Evolutionary conservation across 2,113 vertebrate species (phyloP).

Genomic region (Circaetus cinerascens): DNA sequence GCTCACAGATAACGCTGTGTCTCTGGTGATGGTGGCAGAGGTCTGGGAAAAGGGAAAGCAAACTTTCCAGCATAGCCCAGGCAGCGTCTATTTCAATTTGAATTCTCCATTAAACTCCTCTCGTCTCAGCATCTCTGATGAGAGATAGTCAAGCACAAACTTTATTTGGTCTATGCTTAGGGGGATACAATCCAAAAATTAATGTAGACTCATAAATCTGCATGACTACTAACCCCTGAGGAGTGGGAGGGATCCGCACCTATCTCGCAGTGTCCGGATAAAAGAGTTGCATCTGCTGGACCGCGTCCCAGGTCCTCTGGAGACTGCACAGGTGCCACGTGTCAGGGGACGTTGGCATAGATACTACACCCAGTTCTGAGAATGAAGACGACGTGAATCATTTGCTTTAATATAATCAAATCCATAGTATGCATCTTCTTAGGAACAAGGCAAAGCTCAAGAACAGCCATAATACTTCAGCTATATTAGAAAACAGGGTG

Average conservation of each 20-base stretch:
- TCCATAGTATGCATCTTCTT: background rate
- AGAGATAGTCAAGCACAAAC: background rate
- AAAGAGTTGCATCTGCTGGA: background rate
- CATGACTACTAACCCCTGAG: accelerated
- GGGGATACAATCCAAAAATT: background rate
- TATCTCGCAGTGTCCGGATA: background rate
- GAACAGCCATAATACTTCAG: background rate
- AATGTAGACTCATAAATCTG: background rate
- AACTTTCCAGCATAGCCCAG: background rate
- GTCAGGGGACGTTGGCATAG: background rate
- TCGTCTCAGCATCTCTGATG: background rate
- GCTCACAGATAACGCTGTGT: accelerated
- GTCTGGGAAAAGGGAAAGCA: background rate
- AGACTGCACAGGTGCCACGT: background rate
- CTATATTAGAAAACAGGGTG: background rate
- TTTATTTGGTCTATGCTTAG: background rate
- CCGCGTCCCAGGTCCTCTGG: background rate
- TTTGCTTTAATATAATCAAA: background rate
- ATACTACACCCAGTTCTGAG: no score
- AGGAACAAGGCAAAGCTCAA: background rate
- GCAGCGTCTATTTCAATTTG: accelerated
- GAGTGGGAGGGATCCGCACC: background rate
- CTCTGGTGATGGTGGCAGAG: background rate
- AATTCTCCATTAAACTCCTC: background rate
- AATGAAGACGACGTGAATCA: no score